A percentile compares a stretch with the other conserved stretches of the same genome.
These are phyloP conservation scores for Petaurus breviceps DNA, from an alignment of 2,113 vertebrate species.

Conservation along the genomic window DNA sequence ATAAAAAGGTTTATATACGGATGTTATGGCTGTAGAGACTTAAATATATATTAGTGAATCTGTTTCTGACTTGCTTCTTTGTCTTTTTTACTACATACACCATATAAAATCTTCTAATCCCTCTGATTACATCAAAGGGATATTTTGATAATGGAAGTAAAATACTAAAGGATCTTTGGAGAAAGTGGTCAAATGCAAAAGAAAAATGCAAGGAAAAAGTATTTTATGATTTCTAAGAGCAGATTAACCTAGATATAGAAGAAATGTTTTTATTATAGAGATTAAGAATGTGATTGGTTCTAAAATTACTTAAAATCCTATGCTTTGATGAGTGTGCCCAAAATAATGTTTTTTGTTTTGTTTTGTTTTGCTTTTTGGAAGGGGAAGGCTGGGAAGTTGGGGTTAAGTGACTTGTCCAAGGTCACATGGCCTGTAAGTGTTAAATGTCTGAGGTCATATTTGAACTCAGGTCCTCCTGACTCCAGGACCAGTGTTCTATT, in stretches of 20 bases:
- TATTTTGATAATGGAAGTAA: slow-evolving; percentile 27
- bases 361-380: too few species aligned
- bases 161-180: neutral
- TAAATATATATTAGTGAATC: neutral
- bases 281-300: neutral
- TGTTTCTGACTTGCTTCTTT: slow-evolving; percentile 12
- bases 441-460: too few species aligned
- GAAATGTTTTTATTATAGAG: neutral
- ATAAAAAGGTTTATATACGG: neutral
- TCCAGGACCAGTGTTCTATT: too few species aligned
- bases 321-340: neutral
- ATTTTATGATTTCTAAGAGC: neutral
- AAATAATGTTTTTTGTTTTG: too few species aligned
- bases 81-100: neutral
- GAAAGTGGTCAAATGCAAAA: neutral
- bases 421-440: too few species aligned
- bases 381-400: too few species aligned
- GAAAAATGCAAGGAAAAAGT: neutral
- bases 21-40: neutral
- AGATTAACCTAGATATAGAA: neutral
- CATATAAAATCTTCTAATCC: neutral
- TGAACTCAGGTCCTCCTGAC: too few species aligned
- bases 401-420: too few species aligned
- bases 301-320: slow-evolving; percentile 2
- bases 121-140: neutral